Conservation (phyloP, 2,888 invertebrate genomes). For the Drosophila subsilvestris region DNA sequence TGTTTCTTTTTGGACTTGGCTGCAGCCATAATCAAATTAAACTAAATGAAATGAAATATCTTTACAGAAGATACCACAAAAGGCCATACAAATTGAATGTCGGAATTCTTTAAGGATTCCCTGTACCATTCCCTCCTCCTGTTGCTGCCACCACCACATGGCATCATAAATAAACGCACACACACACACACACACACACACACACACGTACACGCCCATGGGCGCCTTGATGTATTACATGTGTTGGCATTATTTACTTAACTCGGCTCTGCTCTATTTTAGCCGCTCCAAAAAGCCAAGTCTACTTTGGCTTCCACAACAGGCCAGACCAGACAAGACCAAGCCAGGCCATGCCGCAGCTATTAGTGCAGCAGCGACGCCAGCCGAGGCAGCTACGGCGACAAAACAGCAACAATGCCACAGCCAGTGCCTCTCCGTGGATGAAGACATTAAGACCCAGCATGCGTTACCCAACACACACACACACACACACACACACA, state of each 20-base stretch:
- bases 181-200: slow-evolving; percentile 1
- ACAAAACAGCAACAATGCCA: slow-evolving; percentile 48
- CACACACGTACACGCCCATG: slow-evolving; percentile 19
- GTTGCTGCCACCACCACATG: slow-evolving; percentile 47
- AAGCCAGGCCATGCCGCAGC: slow-evolving; percentile 43
- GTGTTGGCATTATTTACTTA: slow-evolving; percentile 79
- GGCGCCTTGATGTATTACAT: slow-evolving; percentile 70
- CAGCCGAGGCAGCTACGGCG: slow-evolving; percentile 29
- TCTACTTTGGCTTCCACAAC: slow-evolving; percentile 55
- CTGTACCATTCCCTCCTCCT: slow-evolving; percentile 47
- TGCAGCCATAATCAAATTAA: slow-evolving; percentile 48
- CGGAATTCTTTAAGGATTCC: slow-evolving; percentile 37
- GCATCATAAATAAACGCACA: slow-evolving; percentile 62
- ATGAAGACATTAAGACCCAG: slow-evolving; percentile 75
- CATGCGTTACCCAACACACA: slow-evolving; percentile 61
- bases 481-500: slow-evolving; percentile 6
- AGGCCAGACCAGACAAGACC: neutral
- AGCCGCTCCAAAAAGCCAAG: slow-evolving; percentile 75
- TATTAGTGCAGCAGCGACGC: slow-evolving; percentile 65
- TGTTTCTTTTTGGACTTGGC: slow-evolving; percentile 34
- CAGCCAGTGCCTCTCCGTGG: slow-evolving; percentile 54
- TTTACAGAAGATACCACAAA: slow-evolving; percentile 19
- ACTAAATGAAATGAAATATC: slow-evolving; percentile 70
- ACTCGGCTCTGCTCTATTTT: slow-evolving; percentile 69
- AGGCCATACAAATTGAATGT: slow-evolving; percentile 12